A percentile compares a stretch with the other conserved stretches of the same genome.
phyloP scores from a whole-genome alignment of 2,888 invertebrate genomes.

The Polietes domitor region DNA sequence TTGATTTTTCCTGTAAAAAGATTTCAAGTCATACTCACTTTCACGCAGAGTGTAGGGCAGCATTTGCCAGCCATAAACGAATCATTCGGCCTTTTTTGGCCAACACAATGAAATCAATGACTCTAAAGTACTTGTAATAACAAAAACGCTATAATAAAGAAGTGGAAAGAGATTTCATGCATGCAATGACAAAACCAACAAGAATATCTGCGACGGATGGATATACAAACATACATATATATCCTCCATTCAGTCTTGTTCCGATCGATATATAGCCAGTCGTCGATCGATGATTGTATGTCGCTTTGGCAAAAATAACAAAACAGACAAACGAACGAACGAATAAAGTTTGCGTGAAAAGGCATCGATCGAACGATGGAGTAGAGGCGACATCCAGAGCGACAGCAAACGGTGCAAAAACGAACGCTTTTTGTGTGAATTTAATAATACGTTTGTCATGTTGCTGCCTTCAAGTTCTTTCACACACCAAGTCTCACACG shows the following conservation, averaged over 20 bases:
- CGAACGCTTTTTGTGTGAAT: conserved; percentile 80
- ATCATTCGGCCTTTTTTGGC: neutral
- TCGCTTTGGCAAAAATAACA: conserved; percentile 16
- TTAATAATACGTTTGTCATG: conserved; percentile 80
- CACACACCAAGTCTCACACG: conserved; percentile 41
- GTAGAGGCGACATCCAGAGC: conserved; percentile 68
- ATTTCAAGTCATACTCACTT: no score
- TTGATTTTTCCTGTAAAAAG: no score
- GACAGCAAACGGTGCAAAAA: conserved; percentile 80
- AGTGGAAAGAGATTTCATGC: conserved; percentile 34
- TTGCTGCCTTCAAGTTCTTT: conserved; percentile 64
- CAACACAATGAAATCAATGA: conserved; percentile 31
- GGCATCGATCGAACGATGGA: conserved; percentile 3
- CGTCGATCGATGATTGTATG: conserved; percentile 23
- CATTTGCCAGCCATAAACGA: neutral
- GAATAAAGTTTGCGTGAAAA: conserved; percentile 24
- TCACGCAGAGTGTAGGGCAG: no score
- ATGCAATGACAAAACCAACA: conserved; percentile 61
- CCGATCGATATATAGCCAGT: conserved; percentile 19
- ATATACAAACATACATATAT: conserved; percentile 50
- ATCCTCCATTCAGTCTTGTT: conserved; percentile 49
- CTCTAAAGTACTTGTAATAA: conserved; percentile 37
- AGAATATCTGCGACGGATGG: conserved; percentile 33
- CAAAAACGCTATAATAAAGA: conserved; percentile 20
- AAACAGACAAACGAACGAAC: neutral